Conservation (phyloP, 2,797 vertebrate genomes). For the Halcyon leucocephala region DNA sequence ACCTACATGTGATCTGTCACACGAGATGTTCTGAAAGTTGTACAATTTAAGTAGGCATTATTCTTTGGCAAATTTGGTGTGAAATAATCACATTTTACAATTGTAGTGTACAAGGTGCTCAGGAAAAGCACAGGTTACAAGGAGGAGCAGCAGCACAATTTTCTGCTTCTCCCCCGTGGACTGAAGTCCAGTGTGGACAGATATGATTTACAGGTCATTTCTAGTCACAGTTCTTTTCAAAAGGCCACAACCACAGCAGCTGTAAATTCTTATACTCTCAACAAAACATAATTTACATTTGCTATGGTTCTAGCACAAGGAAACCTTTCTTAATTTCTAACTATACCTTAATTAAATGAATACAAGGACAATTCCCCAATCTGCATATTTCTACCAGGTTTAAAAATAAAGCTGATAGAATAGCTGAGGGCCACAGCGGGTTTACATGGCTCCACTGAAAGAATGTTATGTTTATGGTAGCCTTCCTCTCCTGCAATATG, state of each 20-base stretch:
- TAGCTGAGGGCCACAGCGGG: background rate
- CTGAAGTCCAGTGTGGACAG: background rate
- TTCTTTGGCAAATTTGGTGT: background rate
- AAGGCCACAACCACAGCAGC: background rate
- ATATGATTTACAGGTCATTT: background rate
- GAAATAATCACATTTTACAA: background rate
- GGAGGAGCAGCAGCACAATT: background rate
- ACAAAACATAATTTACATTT: background rate
- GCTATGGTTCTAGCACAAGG: background rate
- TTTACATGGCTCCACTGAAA: background rate
- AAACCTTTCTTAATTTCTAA: background rate
- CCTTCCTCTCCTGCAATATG: constrained; percentile 8
- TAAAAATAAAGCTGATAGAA: constrained; percentile 64
- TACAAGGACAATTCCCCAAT: background rate
- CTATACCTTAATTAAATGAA: background rate
- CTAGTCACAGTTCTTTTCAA: background rate
- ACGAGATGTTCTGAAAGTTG: background rate
- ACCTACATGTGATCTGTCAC: background rate
- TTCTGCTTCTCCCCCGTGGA: background rate
- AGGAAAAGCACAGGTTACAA: background rate
- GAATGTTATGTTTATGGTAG: constrained; percentile 15
- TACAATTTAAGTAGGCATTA: background rate
- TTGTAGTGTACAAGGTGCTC: background rate
- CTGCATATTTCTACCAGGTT: background rate
- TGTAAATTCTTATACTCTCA: background rate